Evolutionary conservation across 2,888 invertebrate species (phyloP).

Genomic region (Ramazzottius varieornatus): DNA sequence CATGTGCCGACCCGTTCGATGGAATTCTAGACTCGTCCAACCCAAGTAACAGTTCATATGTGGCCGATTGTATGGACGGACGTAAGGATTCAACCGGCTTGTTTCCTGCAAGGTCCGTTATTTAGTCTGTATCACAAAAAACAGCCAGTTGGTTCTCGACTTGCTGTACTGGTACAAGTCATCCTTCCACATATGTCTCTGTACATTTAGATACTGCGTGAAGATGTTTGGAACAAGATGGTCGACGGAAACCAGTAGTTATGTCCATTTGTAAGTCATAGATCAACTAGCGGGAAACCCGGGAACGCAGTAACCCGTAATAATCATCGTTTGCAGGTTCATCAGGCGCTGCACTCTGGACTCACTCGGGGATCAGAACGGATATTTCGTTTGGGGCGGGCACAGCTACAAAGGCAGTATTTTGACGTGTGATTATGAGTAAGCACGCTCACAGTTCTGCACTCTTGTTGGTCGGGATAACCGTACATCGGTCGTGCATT

Average conservation of each 20-base stretch:
- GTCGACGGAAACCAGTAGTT: neutral
- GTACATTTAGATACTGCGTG: neutral
- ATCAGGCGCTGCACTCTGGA: neutral
- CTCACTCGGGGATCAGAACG: neutral
- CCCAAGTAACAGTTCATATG: neutral
- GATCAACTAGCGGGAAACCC: too few species aligned
- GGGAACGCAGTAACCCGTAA: too few species aligned
- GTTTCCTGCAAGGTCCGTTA: neutral
- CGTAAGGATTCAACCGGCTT: neutral
- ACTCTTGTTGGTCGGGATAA: too few species aligned
- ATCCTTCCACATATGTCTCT: neutral
- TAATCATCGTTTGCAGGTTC: too few species aligned
- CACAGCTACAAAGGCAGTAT: neutral
- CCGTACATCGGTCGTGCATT: too few species aligned
- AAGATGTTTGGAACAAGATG: neutral
- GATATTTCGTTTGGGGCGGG: neutral
- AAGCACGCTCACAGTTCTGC: neutral
- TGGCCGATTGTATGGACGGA: neutral
- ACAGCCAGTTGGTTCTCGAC: neutral
- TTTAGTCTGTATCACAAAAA: too few species aligned
- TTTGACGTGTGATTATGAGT: neutral
- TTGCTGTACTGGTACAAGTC: neutral
- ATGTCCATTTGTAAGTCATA: too few species aligned
- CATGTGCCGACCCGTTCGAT: neutral
- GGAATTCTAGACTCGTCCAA: too few species aligned